These are phyloP conservation scores for Cephus spinipes DNA, from an alignment of 2,888 invertebrate species.

Conservation along the genomic window DNA sequence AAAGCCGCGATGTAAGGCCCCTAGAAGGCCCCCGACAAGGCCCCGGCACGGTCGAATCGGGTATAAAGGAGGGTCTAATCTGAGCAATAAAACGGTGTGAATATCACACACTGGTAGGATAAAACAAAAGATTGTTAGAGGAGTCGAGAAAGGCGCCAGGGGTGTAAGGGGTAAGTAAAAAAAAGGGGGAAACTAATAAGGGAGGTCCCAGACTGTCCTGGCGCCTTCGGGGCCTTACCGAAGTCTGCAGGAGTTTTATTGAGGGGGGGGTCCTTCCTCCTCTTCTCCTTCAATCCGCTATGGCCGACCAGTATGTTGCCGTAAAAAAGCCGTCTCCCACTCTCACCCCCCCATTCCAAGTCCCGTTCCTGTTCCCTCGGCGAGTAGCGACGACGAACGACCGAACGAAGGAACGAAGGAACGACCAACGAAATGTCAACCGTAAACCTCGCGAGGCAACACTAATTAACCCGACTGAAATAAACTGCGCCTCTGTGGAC, in stretches of 20 bases:
- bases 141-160: conserved; percentile 10
- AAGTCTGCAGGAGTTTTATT: conserved; percentile 46
- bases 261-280: conserved; percentile 43
- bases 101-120: conserved; percentile 54
- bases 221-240: conserved; percentile 49
- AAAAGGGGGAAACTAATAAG: conserved; percentile 46
- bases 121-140: conserved; percentile 53
- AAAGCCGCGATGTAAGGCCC: neutral
- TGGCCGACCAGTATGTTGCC: conserved; percentile 60
- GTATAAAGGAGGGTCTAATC: conserved; percentile 28
- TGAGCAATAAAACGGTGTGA: conserved; percentile 54
- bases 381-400: conserved; percentile 41
- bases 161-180: conserved; percentile 23
- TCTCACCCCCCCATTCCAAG: conserved; percentile 22
- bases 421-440: conserved; percentile 64
- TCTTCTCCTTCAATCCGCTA: conserved; percentile 27
- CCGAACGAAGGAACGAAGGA: conserved; percentile 27
- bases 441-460: conserved; percentile 66
- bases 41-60: neutral
- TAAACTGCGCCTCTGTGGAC: conserved; percentile 58
- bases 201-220: conserved; percentile 52
- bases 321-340: conserved; percentile 56
- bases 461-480: conserved; percentile 67
- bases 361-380: conserved; percentile 10
- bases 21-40: neutral